Base-by-base conservation (phyloP, 2,888 invertebrate genomes). In the Odontomyia ornata region DNA sequence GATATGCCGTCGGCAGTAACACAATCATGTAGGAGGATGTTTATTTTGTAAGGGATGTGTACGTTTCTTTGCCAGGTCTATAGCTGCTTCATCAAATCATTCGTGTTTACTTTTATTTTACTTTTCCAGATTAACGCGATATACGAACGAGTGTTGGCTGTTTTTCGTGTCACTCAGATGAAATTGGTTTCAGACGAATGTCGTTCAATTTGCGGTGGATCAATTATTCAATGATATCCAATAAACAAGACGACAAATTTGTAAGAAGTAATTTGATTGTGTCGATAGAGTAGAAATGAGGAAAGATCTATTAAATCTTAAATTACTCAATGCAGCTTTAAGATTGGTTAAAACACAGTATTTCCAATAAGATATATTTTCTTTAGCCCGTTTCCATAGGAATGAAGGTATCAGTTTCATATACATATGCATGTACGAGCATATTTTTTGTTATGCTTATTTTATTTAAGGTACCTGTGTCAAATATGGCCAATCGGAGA, bases 181-280 rank as follows among this genome's bases (percentile, higher is more conserved):
- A 73, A 56, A 60, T 76, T 71, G 52, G 21, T 46, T 73, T 73
- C 25, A 75, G 60, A 52, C 47, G 77, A 78, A 78, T 77, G 57
- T 67, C 78, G 75, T 60, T 78, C 78, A 77, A 78, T 78, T 78
- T 78, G 78, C 64, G 78, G 77, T 56, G 69, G 36, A 62, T 78
- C 62, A 77, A 78, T 78, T 78, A 78, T 78, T 77, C 75, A 78
- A 28, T 27, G 21, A 30, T 46, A 73, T 73, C 57, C 73, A 46
- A 36, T 78, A 73, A 76, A 78, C 78, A 76, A 78, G 73, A 78
- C 56, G 75, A 77, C 76, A 69, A 77, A 77, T 78, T 78, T 57
- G 57, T 57, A 57, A 36, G 69, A 73, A 64, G 62, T 75, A 75
- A 62, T 75, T 75, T 46, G 43, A 64, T 75, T 75, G 21, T 72